phyloP scores from a whole-genome alignment of 2,113 vertebrate genomes.

The Neolamprologus sp. region DNA sequence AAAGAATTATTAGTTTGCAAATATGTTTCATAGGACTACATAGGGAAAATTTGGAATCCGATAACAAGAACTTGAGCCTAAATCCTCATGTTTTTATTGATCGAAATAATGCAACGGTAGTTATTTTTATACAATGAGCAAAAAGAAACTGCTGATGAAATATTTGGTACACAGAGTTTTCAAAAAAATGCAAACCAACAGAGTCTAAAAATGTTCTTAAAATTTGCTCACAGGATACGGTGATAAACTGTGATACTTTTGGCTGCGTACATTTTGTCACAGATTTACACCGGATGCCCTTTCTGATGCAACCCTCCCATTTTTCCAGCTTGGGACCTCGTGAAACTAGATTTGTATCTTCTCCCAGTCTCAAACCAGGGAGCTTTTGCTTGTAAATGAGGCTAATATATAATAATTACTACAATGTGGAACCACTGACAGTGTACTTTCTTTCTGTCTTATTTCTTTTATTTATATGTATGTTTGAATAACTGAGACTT shows the following conservation, averaged over 20 bases:
- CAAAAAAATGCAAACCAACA: background rate
- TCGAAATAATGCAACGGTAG: fast-evolving
- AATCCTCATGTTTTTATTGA: background rate
- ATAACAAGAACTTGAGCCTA: background rate
- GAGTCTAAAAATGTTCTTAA: background rate
- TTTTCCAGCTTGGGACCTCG: background rate
- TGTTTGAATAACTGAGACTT: background rate
- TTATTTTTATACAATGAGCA: background rate
- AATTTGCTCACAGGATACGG: background rate
- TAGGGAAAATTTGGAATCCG: background rate
- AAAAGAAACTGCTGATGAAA: background rate
- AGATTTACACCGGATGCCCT: background rate
- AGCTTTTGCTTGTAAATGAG: background rate
- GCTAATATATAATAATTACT: background rate
- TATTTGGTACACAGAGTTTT: background rate
- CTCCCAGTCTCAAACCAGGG: background rate
- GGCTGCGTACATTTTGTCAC: fast-evolving
- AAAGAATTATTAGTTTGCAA: background rate
- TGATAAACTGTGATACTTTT: background rate
- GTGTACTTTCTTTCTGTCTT: background rate
- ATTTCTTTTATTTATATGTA: background rate
- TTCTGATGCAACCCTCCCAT: background rate
- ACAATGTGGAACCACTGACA: background rate
- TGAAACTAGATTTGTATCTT: background rate
- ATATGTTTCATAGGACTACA: background rate